These are phyloP conservation scores for Andricus grossulariae DNA, from an alignment of 1,140 invertebrate genomes.

Conservation along the genomic window DNA sequence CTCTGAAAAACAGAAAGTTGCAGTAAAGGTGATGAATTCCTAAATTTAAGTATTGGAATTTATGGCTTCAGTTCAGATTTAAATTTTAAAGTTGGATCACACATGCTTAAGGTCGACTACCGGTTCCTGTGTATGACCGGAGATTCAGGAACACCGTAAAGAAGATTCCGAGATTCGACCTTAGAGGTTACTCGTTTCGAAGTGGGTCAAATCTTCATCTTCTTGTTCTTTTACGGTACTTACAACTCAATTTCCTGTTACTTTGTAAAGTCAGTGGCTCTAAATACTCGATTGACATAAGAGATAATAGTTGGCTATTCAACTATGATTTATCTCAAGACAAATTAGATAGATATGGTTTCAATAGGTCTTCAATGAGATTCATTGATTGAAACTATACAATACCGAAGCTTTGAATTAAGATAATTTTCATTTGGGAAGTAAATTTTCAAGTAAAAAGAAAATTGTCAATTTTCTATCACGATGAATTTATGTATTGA, in stretches of 20 bases:
- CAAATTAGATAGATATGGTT: too few species aligned
- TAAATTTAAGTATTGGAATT: neutral
- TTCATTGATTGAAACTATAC: too few species aligned
- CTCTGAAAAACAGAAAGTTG: too few species aligned
- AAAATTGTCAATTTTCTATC: too few species aligned
- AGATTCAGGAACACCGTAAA: constrained; percentile 38
- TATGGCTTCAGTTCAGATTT: neutral
- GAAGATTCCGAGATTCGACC: constrained; percentile 46
- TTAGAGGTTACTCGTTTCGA: constrained; percentile 46
- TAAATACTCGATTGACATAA: constrained; percentile 24
- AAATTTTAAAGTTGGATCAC: neutral
- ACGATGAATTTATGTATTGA: too few species aligned
- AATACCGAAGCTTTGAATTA: too few species aligned
- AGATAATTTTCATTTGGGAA: too few species aligned
- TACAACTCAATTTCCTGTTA: constrained; percentile 33
- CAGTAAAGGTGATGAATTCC: too few species aligned
- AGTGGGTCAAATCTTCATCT: constrained; percentile 51
- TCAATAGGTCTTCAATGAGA: too few species aligned
- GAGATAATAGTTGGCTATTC: constrained; percentile 7
- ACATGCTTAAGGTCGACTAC: neutral
- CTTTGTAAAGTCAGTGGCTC: constrained; percentile 23
- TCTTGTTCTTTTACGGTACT: constrained; percentile 40
- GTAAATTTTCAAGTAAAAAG: too few species aligned
- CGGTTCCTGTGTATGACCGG: constrained; percentile 2
- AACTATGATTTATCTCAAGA: too few species aligned